These are phyloP conservation scores for Agrotis puta DNA, from an alignment of 2,888 invertebrate genomes.

Conservation along the genomic window DNA sequence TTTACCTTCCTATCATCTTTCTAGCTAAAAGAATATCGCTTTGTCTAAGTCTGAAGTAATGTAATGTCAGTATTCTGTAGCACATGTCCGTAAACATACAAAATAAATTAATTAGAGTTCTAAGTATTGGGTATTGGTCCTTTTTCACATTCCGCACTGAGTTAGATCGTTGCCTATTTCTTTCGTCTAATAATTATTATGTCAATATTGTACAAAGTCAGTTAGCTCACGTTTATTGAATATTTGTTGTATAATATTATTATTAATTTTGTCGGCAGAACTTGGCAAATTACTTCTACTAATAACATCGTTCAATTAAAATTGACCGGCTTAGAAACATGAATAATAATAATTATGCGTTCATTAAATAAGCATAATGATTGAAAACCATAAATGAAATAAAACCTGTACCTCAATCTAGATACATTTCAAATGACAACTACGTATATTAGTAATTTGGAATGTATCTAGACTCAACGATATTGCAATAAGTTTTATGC, in stretches of 20 bases:
- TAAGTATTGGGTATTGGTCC: background rate
- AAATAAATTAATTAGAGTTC: background rate
- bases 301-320: constrained; percentile 20
- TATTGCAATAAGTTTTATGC: background rate
- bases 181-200: constrained; percentile 27
- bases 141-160: background rate
- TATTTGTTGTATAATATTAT: constrained; percentile 39
- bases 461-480: background rate
- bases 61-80: too few species aligned
- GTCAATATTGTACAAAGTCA: constrained; percentile 31
- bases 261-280: constrained; percentile 19
- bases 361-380: background rate
- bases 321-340: constrained; percentile 16
- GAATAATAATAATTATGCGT: constrained; percentile 12
- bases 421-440: too few species aligned
- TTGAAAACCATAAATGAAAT: constrained; percentile 5
- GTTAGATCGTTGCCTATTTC: constrained; percentile 15
- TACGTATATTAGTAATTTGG: background rate
- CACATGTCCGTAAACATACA: background rate
- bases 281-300: constrained; percentile 16
- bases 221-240: constrained; percentile 36
- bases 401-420: background rate
- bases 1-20: background rate
- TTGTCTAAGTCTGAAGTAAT: background rate
- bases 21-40: background rate